Percentiles rank a stretch among this genome's conserved stretches.
Conservation (phyloP, 1,140 invertebrate genomes). For the Megathymus violae region DNA sequence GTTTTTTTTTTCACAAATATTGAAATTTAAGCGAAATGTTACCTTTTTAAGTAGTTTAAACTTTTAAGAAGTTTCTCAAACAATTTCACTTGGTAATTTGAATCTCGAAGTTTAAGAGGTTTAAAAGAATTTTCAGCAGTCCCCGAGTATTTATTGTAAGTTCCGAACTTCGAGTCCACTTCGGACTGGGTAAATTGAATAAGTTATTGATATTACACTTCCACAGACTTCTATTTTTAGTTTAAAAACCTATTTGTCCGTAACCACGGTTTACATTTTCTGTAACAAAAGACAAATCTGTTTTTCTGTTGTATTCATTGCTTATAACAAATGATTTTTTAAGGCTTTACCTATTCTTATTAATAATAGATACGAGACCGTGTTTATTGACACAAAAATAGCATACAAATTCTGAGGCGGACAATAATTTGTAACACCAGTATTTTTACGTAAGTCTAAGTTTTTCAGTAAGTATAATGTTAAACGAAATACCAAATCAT, state of each 20-base stretch:
- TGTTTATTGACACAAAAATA: too few relatives aligned
- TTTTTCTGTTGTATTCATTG: too few relatives aligned
- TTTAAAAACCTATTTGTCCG: neutral
- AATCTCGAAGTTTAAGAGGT: constrained; percentile 30
- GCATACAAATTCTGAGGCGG: too few relatives aligned
- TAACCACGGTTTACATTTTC: neutral
- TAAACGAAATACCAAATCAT: too few relatives aligned
- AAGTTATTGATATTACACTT: constrained; percentile 14
- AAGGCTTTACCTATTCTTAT: too few relatives aligned
- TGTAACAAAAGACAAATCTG: too few relatives aligned
- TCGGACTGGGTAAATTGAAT: constrained; percentile 16
- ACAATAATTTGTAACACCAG: too few relatives aligned
- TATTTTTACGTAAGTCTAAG: too few relatives aligned
- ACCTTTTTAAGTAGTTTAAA: constrained; percentile 21
- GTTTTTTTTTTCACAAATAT: constrained; percentile 38
- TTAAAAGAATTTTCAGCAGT: constrained; percentile 28
- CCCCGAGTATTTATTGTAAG: constrained; percentile 25
- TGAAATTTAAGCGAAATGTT: constrained; percentile 25
- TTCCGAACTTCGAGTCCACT: constrained; percentile 13
- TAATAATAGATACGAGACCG: too few relatives aligned
- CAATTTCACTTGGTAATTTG: constrained; percentile 34
- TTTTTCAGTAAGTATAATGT: too few relatives aligned
- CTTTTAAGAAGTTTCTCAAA: constrained; percentile 28
- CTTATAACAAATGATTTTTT: too few relatives aligned
- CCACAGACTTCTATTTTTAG: constrained; percentile 2